Percentiles rank a stretch among this genome's conserved stretches.
Conservation (phyloP, 1,140 invertebrate species). For the Hycleus cichorii region DNA sequence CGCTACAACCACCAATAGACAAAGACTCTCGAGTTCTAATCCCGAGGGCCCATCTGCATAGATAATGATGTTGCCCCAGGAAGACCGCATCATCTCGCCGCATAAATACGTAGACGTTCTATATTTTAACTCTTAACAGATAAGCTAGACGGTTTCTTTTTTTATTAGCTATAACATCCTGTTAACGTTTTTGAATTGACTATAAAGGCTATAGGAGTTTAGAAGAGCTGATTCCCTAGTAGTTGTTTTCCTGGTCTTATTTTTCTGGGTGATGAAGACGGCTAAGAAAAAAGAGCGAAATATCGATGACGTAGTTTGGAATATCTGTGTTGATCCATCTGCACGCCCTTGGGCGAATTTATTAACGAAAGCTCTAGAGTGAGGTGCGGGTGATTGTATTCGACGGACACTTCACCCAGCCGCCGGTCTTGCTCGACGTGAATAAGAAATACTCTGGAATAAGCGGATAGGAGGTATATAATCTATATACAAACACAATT, state of each 20-base stretch:
- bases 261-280: too few species aligned
- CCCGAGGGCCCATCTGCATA: conserved; percentile 36
- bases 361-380: conserved; percentile 6
- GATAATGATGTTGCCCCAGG: conserved; percentile 30
- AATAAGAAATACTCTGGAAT: conserved; percentile 20
- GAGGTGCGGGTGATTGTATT: conserved; percentile 14
- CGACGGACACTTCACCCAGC: conserved; percentile 12
- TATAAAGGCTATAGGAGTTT: neutral
- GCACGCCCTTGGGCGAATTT: conserved; percentile 3
- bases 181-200: neutral
- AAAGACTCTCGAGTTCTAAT: conserved; percentile 32
- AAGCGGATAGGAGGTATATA: conserved; percentile 4
- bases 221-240: neutral
- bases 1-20: conserved; percentile 18
- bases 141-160: neutral
- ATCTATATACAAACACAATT: too few species aligned
- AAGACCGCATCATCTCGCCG: conserved; percentile 8
- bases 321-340: neutral
- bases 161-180: neutral
- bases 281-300: too few species aligned
- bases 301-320: too few species aligned
- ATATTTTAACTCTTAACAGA: conserved; percentile 6
- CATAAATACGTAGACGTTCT: conserved; percentile 14
- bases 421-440: conserved; percentile 1
- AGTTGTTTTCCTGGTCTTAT: too few species aligned